These are phyloP conservation scores for Eristalinus sepulchralis DNA, from an alignment of 2,888 invertebrate genomes.

Conservation along the genomic window DNA sequence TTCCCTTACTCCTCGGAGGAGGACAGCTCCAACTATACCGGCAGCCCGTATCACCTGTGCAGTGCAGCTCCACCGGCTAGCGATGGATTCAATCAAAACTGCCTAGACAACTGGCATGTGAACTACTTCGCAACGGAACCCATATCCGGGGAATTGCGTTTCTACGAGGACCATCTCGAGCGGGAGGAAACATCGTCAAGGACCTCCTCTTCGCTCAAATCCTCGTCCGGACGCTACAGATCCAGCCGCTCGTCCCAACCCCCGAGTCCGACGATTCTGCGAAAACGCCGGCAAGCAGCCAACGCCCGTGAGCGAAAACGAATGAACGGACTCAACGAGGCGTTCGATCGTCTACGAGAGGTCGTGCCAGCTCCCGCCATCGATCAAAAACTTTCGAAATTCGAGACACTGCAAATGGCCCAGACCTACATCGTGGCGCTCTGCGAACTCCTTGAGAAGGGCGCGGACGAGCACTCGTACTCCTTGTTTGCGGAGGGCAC, in stretches of 20 bases:
- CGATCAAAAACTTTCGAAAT: constrained; percentile 88
- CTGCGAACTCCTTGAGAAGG: constrained; percentile 84
- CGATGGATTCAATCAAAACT: constrained; percentile 50
- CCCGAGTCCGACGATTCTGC: constrained; percentile 83
- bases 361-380: constrained; percentile 88
- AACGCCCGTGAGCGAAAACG: constrained; percentile 88
- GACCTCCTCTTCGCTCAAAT: constrained; percentile 44
- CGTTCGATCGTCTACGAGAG: constrained; percentile 87
- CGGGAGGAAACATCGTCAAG: constrained; percentile 39
- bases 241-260: constrained; percentile 73
- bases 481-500: constrained; percentile 67
- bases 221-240: neutral
- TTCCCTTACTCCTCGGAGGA: constrained; percentile 78
- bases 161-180: constrained; percentile 43
- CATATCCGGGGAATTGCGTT: constrained; percentile 6
- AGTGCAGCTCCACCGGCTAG: constrained; percentile 15
- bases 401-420: constrained; percentile 90
- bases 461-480: constrained; percentile 73
- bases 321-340: constrained; percentile 89
- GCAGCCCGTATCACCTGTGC: constrained; percentile 76
- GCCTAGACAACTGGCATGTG: constrained; percentile 60
- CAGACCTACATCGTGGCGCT: constrained; percentile 88
- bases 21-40: constrained; percentile 77
- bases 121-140: constrained; percentile 37
- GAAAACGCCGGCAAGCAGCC: constrained; percentile 86